Conservation (phyloP, 2,888 invertebrate species). For the Listrodromus nycthemerus region DNA sequence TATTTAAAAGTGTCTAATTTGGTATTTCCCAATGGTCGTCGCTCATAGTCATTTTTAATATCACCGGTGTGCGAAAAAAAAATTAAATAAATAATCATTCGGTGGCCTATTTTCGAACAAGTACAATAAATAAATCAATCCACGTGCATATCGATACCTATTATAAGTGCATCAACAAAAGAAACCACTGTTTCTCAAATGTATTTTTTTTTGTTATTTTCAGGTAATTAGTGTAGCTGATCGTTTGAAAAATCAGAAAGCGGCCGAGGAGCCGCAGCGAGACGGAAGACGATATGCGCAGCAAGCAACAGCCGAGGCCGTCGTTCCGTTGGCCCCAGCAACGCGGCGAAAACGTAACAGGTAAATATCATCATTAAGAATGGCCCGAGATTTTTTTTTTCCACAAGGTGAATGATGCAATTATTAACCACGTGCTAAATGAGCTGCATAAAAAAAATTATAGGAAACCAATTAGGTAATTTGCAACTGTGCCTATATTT, state of each 20-base stretch:
- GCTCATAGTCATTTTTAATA: no score
- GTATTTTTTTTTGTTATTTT: conserved; percentile 68
- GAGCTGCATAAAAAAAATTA: no score
- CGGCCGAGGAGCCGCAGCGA: conserved; percentile 82
- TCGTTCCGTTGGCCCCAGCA: conserved; percentile 89
- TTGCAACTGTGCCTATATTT: no score
- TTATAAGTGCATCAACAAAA: neutral
- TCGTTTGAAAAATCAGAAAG: conserved; percentile 81
- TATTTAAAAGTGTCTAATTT: no score
- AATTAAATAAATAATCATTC: no score
- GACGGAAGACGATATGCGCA: conserved; percentile 87
- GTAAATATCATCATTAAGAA: conserved; percentile 79
- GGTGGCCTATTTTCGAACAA: no score
- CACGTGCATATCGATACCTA: no score
- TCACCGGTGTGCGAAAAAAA: no score
- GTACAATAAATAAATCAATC: neutral
- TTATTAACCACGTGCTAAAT: no score
- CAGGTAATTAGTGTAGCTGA: conserved; percentile 84
- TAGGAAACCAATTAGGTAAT: no score
- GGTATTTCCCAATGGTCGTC: no score
- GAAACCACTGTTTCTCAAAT: neutral
- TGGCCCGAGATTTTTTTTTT: neutral
- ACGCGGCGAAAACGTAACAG: conserved; percentile 87
- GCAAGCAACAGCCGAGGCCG: conserved; percentile 90
- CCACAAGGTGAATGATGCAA: no score